These are phyloP conservation scores for Stenichneumon culpator DNA, from an alignment of 2,888 invertebrate genomes.

Conservation along the genomic window DNA sequence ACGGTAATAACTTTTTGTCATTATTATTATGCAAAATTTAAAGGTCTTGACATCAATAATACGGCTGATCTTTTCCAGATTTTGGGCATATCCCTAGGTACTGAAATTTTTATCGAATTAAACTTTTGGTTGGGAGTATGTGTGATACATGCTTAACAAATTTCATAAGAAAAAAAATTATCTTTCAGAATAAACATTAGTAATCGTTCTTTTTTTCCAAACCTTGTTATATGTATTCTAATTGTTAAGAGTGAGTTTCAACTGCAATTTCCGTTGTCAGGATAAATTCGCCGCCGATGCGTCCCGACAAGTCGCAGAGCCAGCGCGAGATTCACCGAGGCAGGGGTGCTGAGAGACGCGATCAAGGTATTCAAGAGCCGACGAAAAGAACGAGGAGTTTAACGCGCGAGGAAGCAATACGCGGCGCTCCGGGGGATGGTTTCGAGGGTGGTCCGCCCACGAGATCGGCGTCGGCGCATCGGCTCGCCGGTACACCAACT, in stretches of 20 bases:
- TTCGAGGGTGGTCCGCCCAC: conserved; percentile 72
- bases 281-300: conserved; percentile 78
- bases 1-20: too few relatives aligned
- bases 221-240: not conserved
- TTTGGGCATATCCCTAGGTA: too few relatives aligned
- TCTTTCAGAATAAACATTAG: not conserved
- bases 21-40: too few relatives aligned
- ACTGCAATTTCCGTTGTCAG: conserved; percentile 27
- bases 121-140: too few relatives aligned
- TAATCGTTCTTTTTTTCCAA: conserved; percentile 4
- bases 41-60: too few relatives aligned
- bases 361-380: conserved; percentile 78
- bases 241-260: not conserved
- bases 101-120: too few relatives aligned
- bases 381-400: conserved; percentile 82
- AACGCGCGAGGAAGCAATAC: conserved; percentile 80
- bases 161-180: not conserved
- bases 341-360: conserved; percentile 79
- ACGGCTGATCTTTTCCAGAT: too few relatives aligned
- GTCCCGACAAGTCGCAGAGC: conserved; percentile 81
- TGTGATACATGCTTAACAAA: not conserved
- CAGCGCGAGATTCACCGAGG: conserved; percentile 81
- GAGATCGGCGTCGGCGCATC: conserved; percentile 79
- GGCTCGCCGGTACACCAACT: conserved; percentile 68
- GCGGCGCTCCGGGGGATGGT: conserved; percentile 68